Base-by-base conservation (phyloP, 2,797 vertebrate species). In the Crenichthys baileyi region DNA sequence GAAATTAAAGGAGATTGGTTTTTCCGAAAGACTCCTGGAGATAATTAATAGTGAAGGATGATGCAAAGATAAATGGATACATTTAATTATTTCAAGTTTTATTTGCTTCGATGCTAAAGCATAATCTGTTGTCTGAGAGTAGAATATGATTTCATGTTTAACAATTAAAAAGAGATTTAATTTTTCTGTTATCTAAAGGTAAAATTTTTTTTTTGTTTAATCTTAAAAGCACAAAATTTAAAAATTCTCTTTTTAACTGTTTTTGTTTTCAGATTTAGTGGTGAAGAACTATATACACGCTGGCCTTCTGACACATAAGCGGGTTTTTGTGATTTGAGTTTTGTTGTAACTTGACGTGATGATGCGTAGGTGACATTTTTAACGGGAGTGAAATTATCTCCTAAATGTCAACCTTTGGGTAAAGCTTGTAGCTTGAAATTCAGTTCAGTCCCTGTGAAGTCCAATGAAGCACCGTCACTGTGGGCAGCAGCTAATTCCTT, bases 251-350 rank as follows among this genome's bases (percentile, higher is more conserved):
- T 77, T 76, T 78, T 72, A 48, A n/a, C 31, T 7, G 22, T 87
- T 41, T 81, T 83, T 83, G 7, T 5, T 81, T 84, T 88, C 18
- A 79, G 48, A 73, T 85, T 83, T 83, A 71, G 75, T 74, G 50
- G 77, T 72, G 51, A 18, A 76, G 80, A 73, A 76, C 63, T 70
- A 50, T 73, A 73, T 51, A 16, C 50, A 51, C 82, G 68, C 77
- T 80, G 93, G 91, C 93, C 93, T 95, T 93, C 82, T 79, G 90
- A 91, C 91, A 89, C 88, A 76, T 4, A 87, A 84, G 84, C 71
- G 55, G 77, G 60, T 71, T 50, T 39, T 82, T 65, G 53, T 56
- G 70, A 53, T 71, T 79, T 63, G 67, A 46, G 48, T 81, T 79
- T 75, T 71, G 70, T 16, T 83, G 53, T 36, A 76, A 79, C 78